Evolutionary conservation across 2,113 vertebrate genomes (phyloP).

Genomic region (Callocephalon fimbriatum): DNA sequence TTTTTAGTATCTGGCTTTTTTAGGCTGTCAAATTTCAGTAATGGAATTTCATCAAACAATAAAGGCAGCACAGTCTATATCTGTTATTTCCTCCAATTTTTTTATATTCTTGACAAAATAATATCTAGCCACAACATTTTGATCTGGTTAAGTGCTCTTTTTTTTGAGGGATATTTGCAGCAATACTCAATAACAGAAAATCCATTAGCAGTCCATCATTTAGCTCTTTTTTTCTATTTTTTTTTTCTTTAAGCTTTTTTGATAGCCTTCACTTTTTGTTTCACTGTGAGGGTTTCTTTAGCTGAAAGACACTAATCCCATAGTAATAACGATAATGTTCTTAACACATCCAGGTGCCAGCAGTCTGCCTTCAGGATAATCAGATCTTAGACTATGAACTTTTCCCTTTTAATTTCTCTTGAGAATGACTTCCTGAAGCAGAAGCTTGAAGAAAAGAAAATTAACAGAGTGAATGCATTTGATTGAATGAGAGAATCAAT

Average conservation of each 20-base stretch:
- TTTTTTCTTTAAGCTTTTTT: not conserved
- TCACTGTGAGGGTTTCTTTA: not conserved
- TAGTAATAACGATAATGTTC: not conserved
- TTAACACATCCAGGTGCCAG: not conserved
- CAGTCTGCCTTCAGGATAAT: not conserved
- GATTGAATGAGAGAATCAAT: not conserved
- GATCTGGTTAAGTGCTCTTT: not conserved
- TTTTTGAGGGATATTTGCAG: slow-evolving; percentile 29
- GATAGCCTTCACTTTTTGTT: not conserved
- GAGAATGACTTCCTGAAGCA: not conserved
- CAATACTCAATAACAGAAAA: not conserved
- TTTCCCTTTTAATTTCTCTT: not conserved
- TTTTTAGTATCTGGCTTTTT: not conserved
- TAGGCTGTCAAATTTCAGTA: not conserved
- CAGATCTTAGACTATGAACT: not conserved
- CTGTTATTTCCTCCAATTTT: not conserved
- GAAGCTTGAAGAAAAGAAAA: not conserved
- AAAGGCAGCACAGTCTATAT: rapidly evolving
- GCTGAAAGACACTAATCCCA: not conserved
- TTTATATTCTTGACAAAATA: not conserved
- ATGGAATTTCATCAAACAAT: not conserved
- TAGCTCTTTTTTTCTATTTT: not conserved
- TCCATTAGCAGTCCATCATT: slow-evolving; percentile 20
- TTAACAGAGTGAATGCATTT: not conserved
- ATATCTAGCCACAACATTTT: slow-evolving; percentile 15